These are phyloP conservation scores for Dermatemys mawii DNA, from an alignment of 2,113 vertebrate genomes.

Conservation along the genomic window DNA sequence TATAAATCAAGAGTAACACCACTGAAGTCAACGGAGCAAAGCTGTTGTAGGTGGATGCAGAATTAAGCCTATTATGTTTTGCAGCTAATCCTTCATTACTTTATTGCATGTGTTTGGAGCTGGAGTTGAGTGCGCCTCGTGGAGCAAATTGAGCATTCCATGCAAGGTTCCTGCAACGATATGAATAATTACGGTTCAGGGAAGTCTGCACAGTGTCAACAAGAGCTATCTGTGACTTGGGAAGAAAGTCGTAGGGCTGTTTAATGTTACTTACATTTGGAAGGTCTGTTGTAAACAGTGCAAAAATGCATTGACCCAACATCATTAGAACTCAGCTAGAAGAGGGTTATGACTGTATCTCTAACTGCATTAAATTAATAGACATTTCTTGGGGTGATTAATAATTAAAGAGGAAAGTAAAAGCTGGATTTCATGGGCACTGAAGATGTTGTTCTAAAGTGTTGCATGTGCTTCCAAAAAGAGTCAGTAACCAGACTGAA, in stretches of 20 bases:
- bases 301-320: not conserved
- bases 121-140: not conserved
- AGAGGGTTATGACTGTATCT: not conserved
- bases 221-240: not conserved
- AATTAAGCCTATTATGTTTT: not conserved
- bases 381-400: not conserved
- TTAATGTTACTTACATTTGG: slow-evolving; percentile 31
- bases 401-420: slow-evolving; percentile 21
- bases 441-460: fast-evolving
- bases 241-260: slow-evolving; percentile 32
- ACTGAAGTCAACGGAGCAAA: not conserved
- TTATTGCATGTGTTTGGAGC: not conserved
- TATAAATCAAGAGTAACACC: not conserved
- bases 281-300: slow-evolving; percentile 35
- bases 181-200: not conserved
- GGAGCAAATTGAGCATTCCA: not conserved
- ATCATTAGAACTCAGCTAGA: not conserved
- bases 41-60: not conserved
- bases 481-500: fast-evolving
- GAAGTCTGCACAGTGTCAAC: too few species aligned
- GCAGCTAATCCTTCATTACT: not conserved
- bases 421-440: not conserved
- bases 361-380: not conserved
- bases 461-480: fast-evolving
- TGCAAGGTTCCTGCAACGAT: not conserved